Conservation (phyloP, 2,888 invertebrate species). For the Drosophila acutilabella region DNA sequence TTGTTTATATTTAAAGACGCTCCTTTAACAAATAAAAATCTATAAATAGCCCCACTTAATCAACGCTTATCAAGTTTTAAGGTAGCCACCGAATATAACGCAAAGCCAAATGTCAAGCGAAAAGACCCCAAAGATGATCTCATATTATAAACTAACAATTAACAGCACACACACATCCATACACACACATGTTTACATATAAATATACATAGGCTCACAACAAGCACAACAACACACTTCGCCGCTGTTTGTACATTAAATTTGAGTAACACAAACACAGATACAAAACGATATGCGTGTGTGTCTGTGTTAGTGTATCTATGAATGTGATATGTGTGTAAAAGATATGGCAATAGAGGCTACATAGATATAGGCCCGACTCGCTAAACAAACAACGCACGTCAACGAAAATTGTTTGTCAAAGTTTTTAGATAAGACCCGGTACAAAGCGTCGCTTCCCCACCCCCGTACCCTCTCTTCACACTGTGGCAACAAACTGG, state of each 20-base stretch:
- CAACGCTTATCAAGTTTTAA: conserved; percentile 52
- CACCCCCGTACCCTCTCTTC: not conserved
- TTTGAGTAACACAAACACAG: conserved; percentile 51
- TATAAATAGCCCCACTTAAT: conserved; percentile 51
- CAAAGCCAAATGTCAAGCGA: conserved; percentile 50
- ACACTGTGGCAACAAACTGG: conserved; percentile 16
- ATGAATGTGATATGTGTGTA: conserved; percentile 26
- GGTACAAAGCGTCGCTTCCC: conserved; percentile 30
- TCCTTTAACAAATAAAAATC: conserved; percentile 27
- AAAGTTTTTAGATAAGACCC: conserved; percentile 77
- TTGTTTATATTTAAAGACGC: conserved; percentile 19
- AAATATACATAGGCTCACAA: too few species aligned
- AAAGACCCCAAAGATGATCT: conserved; percentile 62
- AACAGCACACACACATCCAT: conserved; percentile 52
- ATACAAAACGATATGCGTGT: conserved; percentile 4
- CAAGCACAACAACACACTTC: conserved; percentile 22
- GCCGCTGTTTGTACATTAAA: conserved; percentile 71
- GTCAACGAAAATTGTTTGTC: conserved; percentile 75
- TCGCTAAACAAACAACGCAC: conserved; percentile 68
- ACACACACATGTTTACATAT: not conserved
- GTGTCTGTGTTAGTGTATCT: conserved; percentile 24
- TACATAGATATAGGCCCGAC: conserved; percentile 47
- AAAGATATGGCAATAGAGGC: conserved; percentile 52
- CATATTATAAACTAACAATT: conserved; percentile 77
- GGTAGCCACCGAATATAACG: conserved; percentile 37